Percentiles rank a stretch among this genome's conserved stretches.
phyloP scores from a whole-genome alignment of 2,113 vertebrate species.

The Stigmatopora argus region DNA sequence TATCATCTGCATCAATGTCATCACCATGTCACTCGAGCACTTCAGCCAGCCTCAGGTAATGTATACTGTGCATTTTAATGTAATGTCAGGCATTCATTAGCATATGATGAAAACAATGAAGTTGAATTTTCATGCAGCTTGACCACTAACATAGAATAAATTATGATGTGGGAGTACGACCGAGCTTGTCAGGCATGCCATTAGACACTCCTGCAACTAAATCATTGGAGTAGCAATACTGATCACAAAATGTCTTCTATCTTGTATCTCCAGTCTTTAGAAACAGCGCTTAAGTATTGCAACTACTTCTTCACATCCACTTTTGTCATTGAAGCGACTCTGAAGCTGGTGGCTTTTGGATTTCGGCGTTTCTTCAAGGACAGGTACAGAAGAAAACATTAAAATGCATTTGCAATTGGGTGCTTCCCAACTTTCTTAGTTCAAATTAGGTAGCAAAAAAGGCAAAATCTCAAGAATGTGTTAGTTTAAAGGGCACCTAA shows the following conservation, averaged over 20 bases:
- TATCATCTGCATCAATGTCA: slow-evolving; percentile 97
- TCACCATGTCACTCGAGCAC: slow-evolving; percentile 99
- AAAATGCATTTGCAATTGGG: too few relatives aligned
- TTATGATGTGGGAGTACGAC: too few relatives aligned
- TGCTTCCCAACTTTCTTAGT: too few relatives aligned
- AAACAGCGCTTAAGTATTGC: slow-evolving; percentile 90
- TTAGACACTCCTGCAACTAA: not conserved
- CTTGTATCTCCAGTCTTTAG: slow-evolving; percentile 77
- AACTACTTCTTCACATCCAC: slow-evolving; percentile 98
- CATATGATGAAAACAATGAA: too few relatives aligned
- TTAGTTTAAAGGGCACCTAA: too few relatives aligned
- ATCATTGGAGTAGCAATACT: not conserved
- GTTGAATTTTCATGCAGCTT: too few relatives aligned
- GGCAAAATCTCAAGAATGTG: too few relatives aligned
- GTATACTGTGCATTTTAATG: not conserved
- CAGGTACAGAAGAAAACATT: slow-evolving; percentile 66
- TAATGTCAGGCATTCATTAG: not conserved
- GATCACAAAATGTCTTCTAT: not conserved
- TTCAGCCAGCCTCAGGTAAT: slow-evolving; percentile 90
- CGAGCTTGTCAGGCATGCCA: not conserved
- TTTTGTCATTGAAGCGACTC: slow-evolving; percentile 88
- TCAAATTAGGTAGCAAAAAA: too few relatives aligned
- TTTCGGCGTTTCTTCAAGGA: slow-evolving; percentile 96
- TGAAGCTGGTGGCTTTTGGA: slow-evolving; percentile 93
- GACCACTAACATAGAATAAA: too few relatives aligned